phyloP scores from a whole-genome alignment of 2,113 vertebrate species.

The Tachuris rubrigastra region DNA sequence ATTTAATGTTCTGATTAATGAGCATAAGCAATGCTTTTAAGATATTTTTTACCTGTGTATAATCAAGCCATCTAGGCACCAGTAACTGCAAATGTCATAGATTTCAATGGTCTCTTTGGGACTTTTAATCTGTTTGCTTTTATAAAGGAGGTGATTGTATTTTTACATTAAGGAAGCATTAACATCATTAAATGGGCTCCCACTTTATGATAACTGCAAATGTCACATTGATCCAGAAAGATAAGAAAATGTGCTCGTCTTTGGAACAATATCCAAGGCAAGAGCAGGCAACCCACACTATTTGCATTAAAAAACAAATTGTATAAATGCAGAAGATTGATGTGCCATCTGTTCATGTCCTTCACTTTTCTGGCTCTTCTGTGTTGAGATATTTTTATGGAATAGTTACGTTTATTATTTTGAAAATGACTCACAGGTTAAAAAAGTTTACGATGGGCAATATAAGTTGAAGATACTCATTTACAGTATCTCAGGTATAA shows the following conservation, averaged over 20 bases:
- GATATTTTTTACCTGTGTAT: slow-evolving; percentile 71
- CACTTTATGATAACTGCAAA: slow-evolving; percentile 87
- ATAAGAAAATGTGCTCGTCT: slow-evolving; percentile 86
- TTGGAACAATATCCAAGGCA: slow-evolving; percentile 85
- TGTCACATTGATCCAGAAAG: slow-evolving; percentile 88
- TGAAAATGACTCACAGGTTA: slow-evolving; percentile 85
- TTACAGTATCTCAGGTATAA: slow-evolving; percentile 68
- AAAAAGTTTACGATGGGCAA: slow-evolving; percentile 82
- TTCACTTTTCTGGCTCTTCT: slow-evolving; percentile 85
- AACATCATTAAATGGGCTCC: slow-evolving; percentile 86
- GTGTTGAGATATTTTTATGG: slow-evolving; percentile 87
- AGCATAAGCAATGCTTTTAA: slow-evolving; percentile 74
- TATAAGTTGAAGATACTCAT: slow-evolving; percentile 73
- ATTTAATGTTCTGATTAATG: slow-evolving; percentile 74
- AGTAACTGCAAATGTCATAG: slow-evolving; percentile 79
- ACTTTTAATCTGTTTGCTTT: slow-evolving; percentile 84
- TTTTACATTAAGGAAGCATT: slow-evolving; percentile 88
- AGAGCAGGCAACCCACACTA: slow-evolving; percentile 85
- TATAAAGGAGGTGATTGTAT: slow-evolving; percentile 84
- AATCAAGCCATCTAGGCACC: slow-evolving; percentile 75
- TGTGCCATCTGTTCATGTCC: slow-evolving; percentile 85
- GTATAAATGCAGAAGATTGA: slow-evolving; percentile 88
- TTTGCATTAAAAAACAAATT: slow-evolving; percentile 90
- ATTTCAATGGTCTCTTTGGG: slow-evolving; percentile 81
- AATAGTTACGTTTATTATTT: slow-evolving; percentile 86